Base-by-base conservation (phyloP, 1,140 invertebrate genomes). In the Drosophila persimilis region DNA sequence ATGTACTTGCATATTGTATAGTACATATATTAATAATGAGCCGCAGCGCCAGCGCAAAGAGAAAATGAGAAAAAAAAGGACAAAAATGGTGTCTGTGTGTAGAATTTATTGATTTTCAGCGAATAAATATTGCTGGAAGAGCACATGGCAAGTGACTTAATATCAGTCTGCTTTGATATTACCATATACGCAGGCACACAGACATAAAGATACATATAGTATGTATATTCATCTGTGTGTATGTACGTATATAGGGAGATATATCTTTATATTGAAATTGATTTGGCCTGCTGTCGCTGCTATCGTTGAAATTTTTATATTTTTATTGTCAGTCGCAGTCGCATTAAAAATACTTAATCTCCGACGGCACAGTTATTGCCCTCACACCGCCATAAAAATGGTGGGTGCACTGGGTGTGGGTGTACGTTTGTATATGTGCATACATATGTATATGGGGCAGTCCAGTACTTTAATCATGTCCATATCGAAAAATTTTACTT, bases 311-410 rank as follows among this genome's bases (percentile, higher is more conserved):
- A 88, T 88, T 88, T 88, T 78, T 81, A 78, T 88, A 81, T 88
- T 78, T 85, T 81, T 80, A 85, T 85, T 73, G 84, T 75, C 70
- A 77, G 74, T 77, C 71, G 80, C 73, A 77, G 59, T 80, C 83
- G 83, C 83, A 88, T 88, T 88, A 88, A 88, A 88, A 88, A 88
- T 88, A 88, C 83, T 88, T 88, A 88, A 88, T 88, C 83, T 88
- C 63, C 57, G 52, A 66, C 67, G 69, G 74, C 78, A 62, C 31
- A 83, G 84, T 81, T 85, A 84, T 89, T 77, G 69, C 58, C 52
- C 29, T 63, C 62, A 63, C 60, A 66, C 41, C 44, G 47, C 35
- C 54, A 50, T 54, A 66, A 64, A 66, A 61, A 41, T 24, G 41
- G 39, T 45, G 26, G 20, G 13, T 22, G 43, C 57, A 43, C 46